Conservation (phyloP, 2,888 invertebrate genomes). For the Bugulina stolonifera region DNA sequence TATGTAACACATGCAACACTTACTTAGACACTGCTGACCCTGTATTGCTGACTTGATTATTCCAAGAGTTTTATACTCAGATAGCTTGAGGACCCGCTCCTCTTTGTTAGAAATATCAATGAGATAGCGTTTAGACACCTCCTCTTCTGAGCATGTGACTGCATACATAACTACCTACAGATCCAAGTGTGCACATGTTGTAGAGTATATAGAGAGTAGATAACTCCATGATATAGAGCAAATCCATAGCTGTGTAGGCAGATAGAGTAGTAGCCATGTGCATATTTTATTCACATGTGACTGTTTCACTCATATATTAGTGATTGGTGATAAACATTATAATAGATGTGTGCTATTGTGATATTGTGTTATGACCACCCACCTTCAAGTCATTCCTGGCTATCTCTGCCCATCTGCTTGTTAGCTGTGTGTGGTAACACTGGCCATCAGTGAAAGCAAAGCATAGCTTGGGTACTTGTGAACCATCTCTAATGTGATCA, state of each 20-base stretch:
- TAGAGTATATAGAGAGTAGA: too few relatives aligned
- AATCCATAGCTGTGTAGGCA: too few relatives aligned
- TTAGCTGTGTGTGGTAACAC: conserved; percentile 26
- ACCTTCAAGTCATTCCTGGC: conserved; percentile 2
- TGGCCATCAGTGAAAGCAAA: conserved; percentile 26
- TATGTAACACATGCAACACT: background rate
- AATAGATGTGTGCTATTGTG: too few relatives aligned
- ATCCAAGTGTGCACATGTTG: too few relatives aligned
- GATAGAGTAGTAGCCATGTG: too few relatives aligned
- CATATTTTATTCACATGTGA: too few relatives aligned
- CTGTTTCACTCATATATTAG: too few relatives aligned
- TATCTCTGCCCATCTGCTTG: conserved; percentile 13
- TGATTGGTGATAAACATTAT: too few relatives aligned
- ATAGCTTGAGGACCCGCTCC: conserved; percentile 12
- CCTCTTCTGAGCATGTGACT: conserved; percentile 16
- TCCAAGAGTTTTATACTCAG: conserved; percentile 13
- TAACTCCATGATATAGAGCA: too few relatives aligned
- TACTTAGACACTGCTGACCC: conserved; percentile 24
- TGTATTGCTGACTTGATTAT: conserved; percentile 24
- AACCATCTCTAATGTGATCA: conserved; percentile 24
- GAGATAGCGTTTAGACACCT: background rate
- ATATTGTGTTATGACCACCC: background rate
- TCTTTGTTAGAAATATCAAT: background rate
- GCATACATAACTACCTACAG: conserved; percentile 15
- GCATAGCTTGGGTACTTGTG: conserved; percentile 25